Evolutionary conservation across 2,113 vertebrate species (phyloP).

Genomic region (Cettia cetti): DNA sequence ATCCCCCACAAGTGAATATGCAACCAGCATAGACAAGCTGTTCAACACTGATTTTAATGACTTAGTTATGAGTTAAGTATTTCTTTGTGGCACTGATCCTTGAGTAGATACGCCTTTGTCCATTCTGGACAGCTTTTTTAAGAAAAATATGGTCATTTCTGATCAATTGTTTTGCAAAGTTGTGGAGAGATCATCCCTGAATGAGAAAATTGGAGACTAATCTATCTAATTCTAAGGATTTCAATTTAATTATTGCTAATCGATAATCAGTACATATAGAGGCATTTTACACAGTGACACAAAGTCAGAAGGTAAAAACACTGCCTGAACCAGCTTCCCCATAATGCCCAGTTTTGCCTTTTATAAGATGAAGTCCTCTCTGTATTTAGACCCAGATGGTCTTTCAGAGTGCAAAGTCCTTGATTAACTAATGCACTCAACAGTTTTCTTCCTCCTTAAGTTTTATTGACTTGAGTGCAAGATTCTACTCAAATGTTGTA

Average conservation of each 20-base stretch:
- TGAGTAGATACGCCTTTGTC: background rate
- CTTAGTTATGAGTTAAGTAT: background rate
- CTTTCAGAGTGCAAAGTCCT: background rate
- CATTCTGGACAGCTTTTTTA: background rate
- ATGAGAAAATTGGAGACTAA: background rate
- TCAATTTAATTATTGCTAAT: background rate
- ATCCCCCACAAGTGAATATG: background rate
- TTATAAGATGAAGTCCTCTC: background rate
- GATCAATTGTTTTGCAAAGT: background rate
- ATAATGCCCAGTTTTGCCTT: background rate
- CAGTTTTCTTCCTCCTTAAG: constrained; percentile 34
- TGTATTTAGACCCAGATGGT: background rate
- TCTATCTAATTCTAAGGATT: background rate
- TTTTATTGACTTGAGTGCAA: constrained; percentile 53
- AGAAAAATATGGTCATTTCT: background rate
- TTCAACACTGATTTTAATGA: background rate
- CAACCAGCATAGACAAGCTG: background rate
- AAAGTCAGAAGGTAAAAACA: background rate
- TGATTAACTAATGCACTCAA: constrained; percentile 28
- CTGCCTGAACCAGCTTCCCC: background rate
- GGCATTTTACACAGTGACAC: background rate
- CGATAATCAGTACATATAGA: background rate
- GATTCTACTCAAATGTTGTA: constrained; percentile 30
- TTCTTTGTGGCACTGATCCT: background rate
- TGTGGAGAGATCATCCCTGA: background rate